Evolutionary conservation across 2,888 invertebrate species (phyloP).

Genomic region (Himalopsyche anomala): DNA sequence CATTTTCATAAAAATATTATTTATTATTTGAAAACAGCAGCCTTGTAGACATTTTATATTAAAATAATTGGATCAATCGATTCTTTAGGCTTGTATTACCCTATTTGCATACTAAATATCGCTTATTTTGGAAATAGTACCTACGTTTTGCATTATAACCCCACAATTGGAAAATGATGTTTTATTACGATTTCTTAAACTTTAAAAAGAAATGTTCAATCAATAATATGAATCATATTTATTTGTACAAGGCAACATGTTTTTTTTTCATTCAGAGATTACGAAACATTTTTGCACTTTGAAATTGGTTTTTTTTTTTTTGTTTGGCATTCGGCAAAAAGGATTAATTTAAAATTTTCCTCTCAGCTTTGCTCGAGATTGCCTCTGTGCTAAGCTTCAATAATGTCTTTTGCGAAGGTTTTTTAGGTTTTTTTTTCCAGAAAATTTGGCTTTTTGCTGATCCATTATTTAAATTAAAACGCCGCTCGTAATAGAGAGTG

Average conservation of each 20-base stretch:
- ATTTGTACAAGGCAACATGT: background rate
- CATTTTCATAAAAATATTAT: too few species aligned
- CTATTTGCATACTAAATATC: too few species aligned
- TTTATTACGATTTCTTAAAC: too few species aligned
- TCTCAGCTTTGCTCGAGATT: constrained; percentile 38
- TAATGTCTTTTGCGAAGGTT: constrained; percentile 38
- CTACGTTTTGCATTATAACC: too few species aligned
- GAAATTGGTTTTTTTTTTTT: constrained; percentile 34
- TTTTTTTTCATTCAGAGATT: constrained; percentile 14
- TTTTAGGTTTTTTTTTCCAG: constrained; percentile 15
- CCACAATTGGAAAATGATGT: too few species aligned
- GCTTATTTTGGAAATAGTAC: too few species aligned
- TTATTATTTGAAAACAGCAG: too few species aligned
- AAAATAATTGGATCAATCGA: too few species aligned
- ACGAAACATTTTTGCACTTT: constrained; percentile 32
- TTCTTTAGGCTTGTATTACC: too few species aligned
- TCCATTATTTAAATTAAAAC: constrained; percentile 59
- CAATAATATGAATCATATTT: constrained; percentile 19
- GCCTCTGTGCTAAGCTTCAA: constrained; percentile 38
- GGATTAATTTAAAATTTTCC: constrained; percentile 43
- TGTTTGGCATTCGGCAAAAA: constrained; percentile 40
- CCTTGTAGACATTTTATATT: too few species aligned
- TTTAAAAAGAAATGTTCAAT: background rate
- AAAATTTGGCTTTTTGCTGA: constrained; percentile 44
- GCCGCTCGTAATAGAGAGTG: constrained; percentile 48